Evolutionary conservation across 1,140 invertebrate genomes (phyloP).

Genomic region (Ceratoteleas bidentatus): DNA sequence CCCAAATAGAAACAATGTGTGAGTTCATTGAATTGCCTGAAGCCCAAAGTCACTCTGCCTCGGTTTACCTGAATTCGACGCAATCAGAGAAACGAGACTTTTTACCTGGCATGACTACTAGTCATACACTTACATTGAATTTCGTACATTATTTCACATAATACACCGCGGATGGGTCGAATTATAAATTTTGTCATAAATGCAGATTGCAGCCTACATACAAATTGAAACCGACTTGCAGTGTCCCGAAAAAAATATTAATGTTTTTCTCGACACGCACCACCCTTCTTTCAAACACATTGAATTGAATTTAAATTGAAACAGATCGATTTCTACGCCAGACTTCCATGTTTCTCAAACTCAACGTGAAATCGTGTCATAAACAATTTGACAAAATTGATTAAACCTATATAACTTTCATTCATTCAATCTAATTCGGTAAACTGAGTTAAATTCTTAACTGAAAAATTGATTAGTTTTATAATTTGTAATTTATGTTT

Average conservation of each 20-base stretch:
- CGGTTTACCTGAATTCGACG: conserved; percentile 1
- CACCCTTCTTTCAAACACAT: too few relatives aligned
- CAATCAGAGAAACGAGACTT: conserved; percentile 10
- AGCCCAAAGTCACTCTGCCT: neutral
- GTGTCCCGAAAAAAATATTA: conserved; percentile 3
- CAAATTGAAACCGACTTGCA: conserved; percentile 3
- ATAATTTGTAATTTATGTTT: too few relatives aligned
- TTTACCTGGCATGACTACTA: conserved; percentile 22
- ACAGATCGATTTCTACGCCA: too few relatives aligned
- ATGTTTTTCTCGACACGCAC: conserved; percentile 7
- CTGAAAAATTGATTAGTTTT: too few relatives aligned
- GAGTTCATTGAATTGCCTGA: conserved; percentile 10
- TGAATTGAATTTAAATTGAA: too few relatives aligned
- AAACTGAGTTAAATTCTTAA: too few relatives aligned
- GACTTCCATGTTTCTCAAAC: neutral
- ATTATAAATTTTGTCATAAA: conserved; percentile 19
- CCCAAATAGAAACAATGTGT: neutral
- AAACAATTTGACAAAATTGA: too few relatives aligned
- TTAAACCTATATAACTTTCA: too few relatives aligned
- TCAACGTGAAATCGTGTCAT: neutral
- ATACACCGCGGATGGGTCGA: conserved; percentile 6
- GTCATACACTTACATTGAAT: conserved; percentile 15
- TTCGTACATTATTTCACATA: conserved; percentile 29
- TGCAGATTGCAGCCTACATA: conserved; percentile 7
- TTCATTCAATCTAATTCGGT: too few relatives aligned